A percentile compares a stretch with the other conserved stretches of the same genome.
Evolutionary conservation across 2,113 vertebrate genomes (phyloP).

Genomic region (Apodemus speciosus): DNA sequence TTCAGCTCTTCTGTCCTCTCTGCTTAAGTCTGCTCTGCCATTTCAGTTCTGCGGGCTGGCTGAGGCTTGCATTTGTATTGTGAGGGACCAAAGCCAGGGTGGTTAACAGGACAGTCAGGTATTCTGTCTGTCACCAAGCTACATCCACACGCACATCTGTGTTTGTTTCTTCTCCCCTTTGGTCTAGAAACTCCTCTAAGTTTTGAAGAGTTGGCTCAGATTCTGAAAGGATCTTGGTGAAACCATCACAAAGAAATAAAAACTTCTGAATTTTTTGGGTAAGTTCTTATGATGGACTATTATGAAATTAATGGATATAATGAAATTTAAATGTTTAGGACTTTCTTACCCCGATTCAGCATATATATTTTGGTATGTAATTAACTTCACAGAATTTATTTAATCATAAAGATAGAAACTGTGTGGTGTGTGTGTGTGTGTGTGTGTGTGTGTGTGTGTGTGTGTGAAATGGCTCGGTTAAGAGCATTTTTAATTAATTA

Average conservation of each 20-base stretch:
- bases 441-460: too few species aligned
- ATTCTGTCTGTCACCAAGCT: background rate
- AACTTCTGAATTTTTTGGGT: conserved; percentile 4
- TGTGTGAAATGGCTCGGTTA: background rate
- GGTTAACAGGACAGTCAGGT: background rate
- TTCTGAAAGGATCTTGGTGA: background rate
- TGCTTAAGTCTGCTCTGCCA: background rate
- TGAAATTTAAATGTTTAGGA: conserved; percentile 2
- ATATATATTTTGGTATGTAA: background rate
- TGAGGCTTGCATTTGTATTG: background rate
- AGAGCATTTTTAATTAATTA: background rate
- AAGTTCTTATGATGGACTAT: background rate
- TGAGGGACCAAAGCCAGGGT: background rate
- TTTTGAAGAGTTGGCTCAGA: background rate
- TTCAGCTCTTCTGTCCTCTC: background rate
- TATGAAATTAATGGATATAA: conserved; percentile 26
- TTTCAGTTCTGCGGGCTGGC: background rate
- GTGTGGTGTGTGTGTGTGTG: too few species aligned
- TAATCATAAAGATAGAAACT: conserved; percentile 9
- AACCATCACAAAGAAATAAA: background rate
- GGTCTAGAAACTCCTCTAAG: background rate
- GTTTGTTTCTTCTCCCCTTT: background rate
- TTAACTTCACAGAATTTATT: background rate
- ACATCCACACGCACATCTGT: background rate
- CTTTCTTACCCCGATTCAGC: background rate